phyloP scores from a whole-genome alignment of 2,888 invertebrate species.

The Meta bourneti region DNA sequence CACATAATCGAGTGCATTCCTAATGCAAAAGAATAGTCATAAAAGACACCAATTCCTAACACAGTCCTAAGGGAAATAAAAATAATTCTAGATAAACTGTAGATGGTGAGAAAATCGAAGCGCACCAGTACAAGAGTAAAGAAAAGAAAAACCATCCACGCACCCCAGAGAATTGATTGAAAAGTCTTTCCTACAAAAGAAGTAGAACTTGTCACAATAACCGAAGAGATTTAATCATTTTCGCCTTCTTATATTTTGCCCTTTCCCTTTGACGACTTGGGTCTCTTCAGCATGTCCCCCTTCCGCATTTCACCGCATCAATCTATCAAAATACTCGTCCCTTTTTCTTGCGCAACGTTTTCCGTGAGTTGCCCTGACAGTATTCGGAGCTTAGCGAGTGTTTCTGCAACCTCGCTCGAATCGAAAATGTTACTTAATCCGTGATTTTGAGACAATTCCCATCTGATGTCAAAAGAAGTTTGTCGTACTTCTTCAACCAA shows the following conservation, averaged over 20 bases:
- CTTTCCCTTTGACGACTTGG: not conserved
- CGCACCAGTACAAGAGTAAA: not conserved
- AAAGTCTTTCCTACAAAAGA: not conserved
- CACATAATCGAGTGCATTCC: not conserved
- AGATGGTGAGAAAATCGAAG: conserved; percentile 22
- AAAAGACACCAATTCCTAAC: not conserved
- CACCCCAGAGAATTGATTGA: conserved; percentile 43
- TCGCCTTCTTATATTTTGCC: conserved; percentile 2
- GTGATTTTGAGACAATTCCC: not conserved
- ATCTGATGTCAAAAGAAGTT: not conserved
- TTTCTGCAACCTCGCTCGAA: not conserved
- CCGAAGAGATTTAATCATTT: conserved; percentile 59
- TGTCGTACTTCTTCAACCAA: too few relatives aligned
- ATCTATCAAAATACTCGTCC: conserved; percentile 22
- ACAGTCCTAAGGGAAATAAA: not conserved
- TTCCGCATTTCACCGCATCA: conserved; percentile 1
- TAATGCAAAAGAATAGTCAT: not conserved
- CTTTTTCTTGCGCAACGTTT: not conserved
- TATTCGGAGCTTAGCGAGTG: not conserved
- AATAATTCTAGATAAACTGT: not conserved
- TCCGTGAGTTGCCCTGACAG: not conserved
- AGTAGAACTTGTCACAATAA: conserved; percentile 52
- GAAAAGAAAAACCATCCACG: conserved; percentile 2
- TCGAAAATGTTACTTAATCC: not conserved
- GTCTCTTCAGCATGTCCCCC: not conserved